Evolutionary conservation across 2,888 invertebrate genomes (phyloP), one percentile per base, ranked within the genome.

Genomic region (Emmelina monodactyla): DNA sequence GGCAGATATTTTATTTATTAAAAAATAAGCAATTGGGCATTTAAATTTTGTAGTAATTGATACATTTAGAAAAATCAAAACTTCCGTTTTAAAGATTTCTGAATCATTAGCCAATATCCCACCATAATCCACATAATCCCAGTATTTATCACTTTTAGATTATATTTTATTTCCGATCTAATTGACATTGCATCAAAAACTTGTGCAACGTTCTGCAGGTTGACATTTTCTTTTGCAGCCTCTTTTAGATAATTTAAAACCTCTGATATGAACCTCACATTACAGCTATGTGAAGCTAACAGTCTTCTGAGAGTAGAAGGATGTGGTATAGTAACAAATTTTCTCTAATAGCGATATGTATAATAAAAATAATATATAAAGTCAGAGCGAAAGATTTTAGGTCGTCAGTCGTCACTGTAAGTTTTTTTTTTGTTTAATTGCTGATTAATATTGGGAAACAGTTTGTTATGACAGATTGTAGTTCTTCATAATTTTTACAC

Each of bases 11-110:
- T 38, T 42, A 34, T 38, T 28, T 14, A 37, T 43, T 9, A 44
- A 42, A 41, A 45, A 46, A 39, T 49, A 49, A 22, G 38, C 47
- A 15, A 49, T 45, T 10, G 46, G 45, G 31, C 41, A 42, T 40
- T 44, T 42, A 33, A 46, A 39, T 28, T 36, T 41, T 31, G 16
- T 30, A 32, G 33, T 39, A n/a, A 33, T 33, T 11, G 44, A 41
- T 4, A 40, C 40, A 28, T 46, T 47, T 37, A 42, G 42, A 28
- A 49, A 44, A n/a, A 47, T 44, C 28, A 47, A 33, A 9, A 29
- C 38, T 34, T 38, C 38, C 10, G 39, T 42, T 5, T 46, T 28
- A 22, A 37, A 28, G 3, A 11, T n/a, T 32, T 33, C 37, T 2
- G 40, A 1, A 7, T 37, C 35, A n/a, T 6, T 1, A 1, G 1